Conservation (phyloP, 2,113 vertebrate genomes). For the Thamnaconus septentrionalis region DNA sequence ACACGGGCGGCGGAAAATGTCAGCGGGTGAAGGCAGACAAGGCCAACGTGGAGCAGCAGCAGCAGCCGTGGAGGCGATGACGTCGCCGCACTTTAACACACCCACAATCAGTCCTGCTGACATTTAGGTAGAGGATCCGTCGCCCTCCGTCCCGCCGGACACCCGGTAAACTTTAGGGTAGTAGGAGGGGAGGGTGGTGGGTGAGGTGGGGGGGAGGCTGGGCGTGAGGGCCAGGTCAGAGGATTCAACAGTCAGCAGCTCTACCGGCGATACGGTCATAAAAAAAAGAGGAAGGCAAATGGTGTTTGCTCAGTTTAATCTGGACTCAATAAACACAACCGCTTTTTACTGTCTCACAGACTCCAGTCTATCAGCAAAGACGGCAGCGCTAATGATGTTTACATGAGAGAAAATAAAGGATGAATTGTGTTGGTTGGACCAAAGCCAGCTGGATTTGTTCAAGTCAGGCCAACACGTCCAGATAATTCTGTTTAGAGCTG, state of each 20-base stretch:
- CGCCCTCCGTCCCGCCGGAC: constrained; percentile 40
- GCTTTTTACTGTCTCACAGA: too few relatives aligned
- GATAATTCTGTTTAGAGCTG: too few relatives aligned
- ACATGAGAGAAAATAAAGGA: too few relatives aligned
- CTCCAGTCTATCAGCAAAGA: too few relatives aligned
- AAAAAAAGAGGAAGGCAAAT: too few relatives aligned
- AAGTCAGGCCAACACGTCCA: too few relatives aligned
- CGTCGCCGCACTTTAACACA: constrained; percentile 72
- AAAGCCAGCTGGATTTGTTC: too few relatives aligned
- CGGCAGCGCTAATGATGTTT: too few relatives aligned
- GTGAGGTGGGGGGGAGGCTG: neutral
- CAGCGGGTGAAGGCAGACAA: constrained; percentile 64
- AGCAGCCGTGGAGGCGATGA: constrained; percentile 62
- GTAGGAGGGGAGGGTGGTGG: neutral
- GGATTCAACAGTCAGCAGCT: constrained; percentile 25
- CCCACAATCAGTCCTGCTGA: constrained; percentile 66
- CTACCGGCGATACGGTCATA: neutral
- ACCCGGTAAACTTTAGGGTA: constrained; percentile 29
- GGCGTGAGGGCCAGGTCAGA: too few relatives aligned
- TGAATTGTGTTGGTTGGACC: too few relatives aligned
- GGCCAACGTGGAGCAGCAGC: constrained; percentile 62
- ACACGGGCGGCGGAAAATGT: constrained; percentile 68
- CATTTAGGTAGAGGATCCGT: constrained; percentile 69
- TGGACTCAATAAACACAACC: too few relatives aligned
- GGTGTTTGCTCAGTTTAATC: too few relatives aligned